phyloP scores from a whole-genome alignment of 2,797 vertebrate species.

The Pangasius sanitwongsei region DNA sequence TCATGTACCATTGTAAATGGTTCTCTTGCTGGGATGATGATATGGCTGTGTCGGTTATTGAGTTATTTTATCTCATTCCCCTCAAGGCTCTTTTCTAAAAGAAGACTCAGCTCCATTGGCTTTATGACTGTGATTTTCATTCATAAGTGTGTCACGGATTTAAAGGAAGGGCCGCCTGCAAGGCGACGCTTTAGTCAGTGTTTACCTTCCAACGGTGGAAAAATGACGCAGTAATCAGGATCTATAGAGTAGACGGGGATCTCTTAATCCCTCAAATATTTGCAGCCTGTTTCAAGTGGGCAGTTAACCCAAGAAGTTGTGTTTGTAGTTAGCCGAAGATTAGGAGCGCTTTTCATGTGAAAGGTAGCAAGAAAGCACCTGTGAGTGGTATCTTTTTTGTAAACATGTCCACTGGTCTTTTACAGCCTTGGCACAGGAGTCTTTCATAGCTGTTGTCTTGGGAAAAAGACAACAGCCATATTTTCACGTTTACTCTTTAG shows the following conservation, averaged over 20 bases:
- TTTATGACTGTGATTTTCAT: conserved; percentile 25
- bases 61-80: conserved; percentile 19
- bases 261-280: conserved; percentile 46
- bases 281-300: conserved; percentile 28
- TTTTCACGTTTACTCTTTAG: neutral
- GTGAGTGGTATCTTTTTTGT: neutral
- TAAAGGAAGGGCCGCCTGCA: conserved; percentile 5
- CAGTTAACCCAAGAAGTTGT: conserved; percentile 20
- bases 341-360: neutral
- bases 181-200: conserved; percentile 12
- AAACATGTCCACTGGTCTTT: neutral
- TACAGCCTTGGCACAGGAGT: neutral
- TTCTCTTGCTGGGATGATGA: conserved; percentile 10
- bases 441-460: neutral
- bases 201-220: conserved; percentile 24
- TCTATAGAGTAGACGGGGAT: conserved; percentile 32
- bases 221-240: conserved; percentile 25
- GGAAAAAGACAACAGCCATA: neutral
- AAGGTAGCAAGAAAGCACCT: conserved; percentile 9
- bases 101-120: neutral
- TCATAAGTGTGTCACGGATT: conserved; percentile 1
- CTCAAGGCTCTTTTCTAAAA: conserved; percentile 26
- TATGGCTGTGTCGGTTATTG: conserved; percentile 2
- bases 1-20: neutral
- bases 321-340: conserved; percentile 31